Conservation (phyloP, 2,797 vertebrate genomes). For the Melanotaenia trifasciata region DNA sequence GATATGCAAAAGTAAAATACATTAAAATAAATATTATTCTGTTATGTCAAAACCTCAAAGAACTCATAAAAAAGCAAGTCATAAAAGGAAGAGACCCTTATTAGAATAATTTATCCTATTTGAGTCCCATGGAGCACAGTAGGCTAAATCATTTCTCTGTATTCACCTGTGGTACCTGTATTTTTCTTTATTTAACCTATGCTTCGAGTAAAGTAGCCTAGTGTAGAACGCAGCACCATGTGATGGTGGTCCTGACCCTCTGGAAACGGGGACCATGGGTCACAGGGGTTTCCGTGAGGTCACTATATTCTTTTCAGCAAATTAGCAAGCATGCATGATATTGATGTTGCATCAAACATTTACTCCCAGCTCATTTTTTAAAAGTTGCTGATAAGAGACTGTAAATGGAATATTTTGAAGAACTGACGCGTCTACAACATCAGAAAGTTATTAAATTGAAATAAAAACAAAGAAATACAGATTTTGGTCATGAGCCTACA, state of each 20-base stretch:
- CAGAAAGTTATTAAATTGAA: constrained; percentile 6
- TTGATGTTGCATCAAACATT: not conserved
- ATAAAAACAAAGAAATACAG: too few species aligned
- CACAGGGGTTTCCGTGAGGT: not conserved
- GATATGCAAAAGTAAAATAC: not conserved
- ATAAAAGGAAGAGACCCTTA: not conserved
- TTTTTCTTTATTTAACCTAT: too few species aligned
- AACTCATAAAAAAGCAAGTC: not conserved
- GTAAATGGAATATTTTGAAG: not conserved
- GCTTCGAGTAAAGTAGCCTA: not conserved
- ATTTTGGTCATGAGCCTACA: too few species aligned
- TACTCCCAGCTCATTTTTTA: too few species aligned
- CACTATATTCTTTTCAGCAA: not conserved
- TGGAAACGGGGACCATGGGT: constrained; percentile 27
- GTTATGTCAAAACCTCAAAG: too few species aligned
- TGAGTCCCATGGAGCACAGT: not conserved
- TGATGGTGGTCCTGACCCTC: constrained; percentile 6
- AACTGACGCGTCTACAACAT: not conserved
- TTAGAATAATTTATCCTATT: too few species aligned
- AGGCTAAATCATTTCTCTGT: not conserved
- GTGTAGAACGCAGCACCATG: constrained; percentile 12
- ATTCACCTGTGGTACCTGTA: not conserved
- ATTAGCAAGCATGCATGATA: not conserved
- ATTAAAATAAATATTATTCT: too few species aligned
- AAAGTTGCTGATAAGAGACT: not conserved